phyloP scores from a whole-genome alignment of 2,797 vertebrate genomes.

The Hydrocynus forskahlii region DNA sequence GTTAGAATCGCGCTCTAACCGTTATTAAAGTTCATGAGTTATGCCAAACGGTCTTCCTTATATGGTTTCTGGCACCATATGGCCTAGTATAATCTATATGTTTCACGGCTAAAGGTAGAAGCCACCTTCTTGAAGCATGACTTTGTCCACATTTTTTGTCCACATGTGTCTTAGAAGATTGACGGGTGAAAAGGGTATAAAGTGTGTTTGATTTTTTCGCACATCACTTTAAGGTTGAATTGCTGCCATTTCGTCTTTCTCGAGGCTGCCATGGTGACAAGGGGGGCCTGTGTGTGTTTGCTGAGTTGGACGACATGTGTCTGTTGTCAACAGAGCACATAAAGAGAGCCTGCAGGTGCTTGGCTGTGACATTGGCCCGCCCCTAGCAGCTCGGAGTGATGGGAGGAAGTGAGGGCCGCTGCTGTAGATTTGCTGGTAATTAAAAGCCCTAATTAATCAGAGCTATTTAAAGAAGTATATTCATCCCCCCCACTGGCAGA shows the following conservation, averaged over 20 bases:
- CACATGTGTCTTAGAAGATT: not conserved
- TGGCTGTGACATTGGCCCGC: conserved; percentile 33
- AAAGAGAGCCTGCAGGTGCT: conserved; percentile 67
- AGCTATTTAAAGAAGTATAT: conserved; percentile 78
- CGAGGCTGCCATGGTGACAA: conserved; percentile 42
- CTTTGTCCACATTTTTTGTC: not conserved
- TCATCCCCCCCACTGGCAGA: conserved; percentile 63
- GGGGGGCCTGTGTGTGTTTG: conserved; percentile 25
- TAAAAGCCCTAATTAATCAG: conserved; percentile 79
- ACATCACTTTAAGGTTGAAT: conserved; percentile 14
- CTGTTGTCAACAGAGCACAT: conserved; percentile 56
- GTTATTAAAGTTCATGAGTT: no score
- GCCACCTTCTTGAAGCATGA: not conserved
- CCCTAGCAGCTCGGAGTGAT: conserved; percentile 55
- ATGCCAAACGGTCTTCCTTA: not conserved
- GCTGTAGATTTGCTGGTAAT: conserved; percentile 69
- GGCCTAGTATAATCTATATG: not conserved
- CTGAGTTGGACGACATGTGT: conserved; percentile 49
- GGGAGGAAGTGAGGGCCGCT: conserved; percentile 53
- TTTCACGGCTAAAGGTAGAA: not conserved
- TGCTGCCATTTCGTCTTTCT: conserved; percentile 39
- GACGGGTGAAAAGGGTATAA: not conserved
- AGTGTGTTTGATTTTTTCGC: no score
- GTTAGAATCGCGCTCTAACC: no score
- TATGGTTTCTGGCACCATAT: not conserved